Evolutionary conservation across 2,888 invertebrate genomes (phyloP).

Genomic region (Beris chalybata): DNA sequence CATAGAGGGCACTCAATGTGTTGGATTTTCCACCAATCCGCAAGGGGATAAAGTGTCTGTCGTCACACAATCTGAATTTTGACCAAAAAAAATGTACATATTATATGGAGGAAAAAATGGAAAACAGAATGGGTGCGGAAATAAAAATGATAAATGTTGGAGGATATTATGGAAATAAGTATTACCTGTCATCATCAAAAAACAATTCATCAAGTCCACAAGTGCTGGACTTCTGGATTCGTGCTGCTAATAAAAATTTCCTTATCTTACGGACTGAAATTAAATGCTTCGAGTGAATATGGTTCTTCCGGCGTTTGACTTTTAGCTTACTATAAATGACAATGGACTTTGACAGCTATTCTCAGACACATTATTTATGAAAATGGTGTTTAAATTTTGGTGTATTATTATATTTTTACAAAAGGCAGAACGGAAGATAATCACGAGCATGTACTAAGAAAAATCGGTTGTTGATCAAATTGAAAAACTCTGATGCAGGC

Average conservation of each 20-base stretch:
- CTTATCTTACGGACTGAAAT: constrained; percentile 17
- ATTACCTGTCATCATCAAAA: constrained; percentile 40
- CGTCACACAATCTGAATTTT: constrained; percentile 10
- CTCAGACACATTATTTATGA: no score
- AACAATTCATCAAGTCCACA: constrained; percentile 37
- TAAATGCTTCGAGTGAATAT: not conserved
- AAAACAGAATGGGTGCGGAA: constrained; percentile 20
- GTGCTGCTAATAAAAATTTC: not conserved
- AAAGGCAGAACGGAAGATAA: no score
- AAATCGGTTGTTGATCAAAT: no score
- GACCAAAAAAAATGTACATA: not conserved
- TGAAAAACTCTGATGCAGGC: no score
- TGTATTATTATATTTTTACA: no score
- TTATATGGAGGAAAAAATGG: not conserved
- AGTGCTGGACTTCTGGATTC: constrained; percentile 13
- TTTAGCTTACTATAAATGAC: not conserved
- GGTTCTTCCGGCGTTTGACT: not conserved
- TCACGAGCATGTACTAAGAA: no score
- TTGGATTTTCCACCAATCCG: constrained; percentile 3
- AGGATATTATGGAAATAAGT: constrained; percentile 39
- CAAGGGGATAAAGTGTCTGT: constrained; percentile 17
- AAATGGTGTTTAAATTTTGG: no score
- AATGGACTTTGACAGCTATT: no score
- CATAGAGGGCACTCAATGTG: constrained; percentile 10
- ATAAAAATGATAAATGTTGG: constrained; percentile 39